These are phyloP conservation scores for Seira sanloemensis DNA, from an alignment of 2,888 invertebrate species.

Conservation along the genomic window DNA sequence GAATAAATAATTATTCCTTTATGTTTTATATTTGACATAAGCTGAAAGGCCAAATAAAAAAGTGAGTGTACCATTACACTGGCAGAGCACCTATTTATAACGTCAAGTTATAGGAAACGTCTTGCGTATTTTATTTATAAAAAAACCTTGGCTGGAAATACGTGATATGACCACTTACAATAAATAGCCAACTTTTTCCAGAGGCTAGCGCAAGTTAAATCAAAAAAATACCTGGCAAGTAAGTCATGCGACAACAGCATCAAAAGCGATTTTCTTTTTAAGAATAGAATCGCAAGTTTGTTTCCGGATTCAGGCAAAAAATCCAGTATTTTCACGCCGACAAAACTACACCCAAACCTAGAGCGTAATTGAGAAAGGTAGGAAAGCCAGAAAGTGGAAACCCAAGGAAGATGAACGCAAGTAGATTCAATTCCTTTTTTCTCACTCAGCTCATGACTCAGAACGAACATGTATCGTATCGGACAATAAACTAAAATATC, in stretches of 20 bases:
- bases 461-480: slow-evolving; percentile 34
- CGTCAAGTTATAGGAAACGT: background rate
- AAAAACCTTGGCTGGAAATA: background rate
- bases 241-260: slow-evolving; percentile 49
- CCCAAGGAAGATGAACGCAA: slow-evolving; percentile 20
- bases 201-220: background rate
- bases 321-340: too few species aligned
- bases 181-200: slow-evolving; percentile 14
- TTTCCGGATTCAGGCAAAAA: background rate
- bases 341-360: slow-evolving; percentile 12
- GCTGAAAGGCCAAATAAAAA: too few species aligned
- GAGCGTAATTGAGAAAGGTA: background rate
- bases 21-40: too few species aligned
- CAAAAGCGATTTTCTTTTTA: slow-evolving; percentile 33
- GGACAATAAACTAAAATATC: slow-evolving; percentile 46
- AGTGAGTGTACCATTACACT: too few species aligned
- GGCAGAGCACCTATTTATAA: too few species aligned
- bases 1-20: slow-evolving; percentile 32
- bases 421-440: slow-evolving; percentile 26
- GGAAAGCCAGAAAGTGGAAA: slow-evolving; percentile 2
- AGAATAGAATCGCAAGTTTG: background rate
- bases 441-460: background rate
- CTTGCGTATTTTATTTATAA: background rate
- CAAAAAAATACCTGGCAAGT: slow-evolving; percentile 36
- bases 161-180: background rate